These are phyloP conservation scores for Luidia sarsii DNA, from an alignment of 53 echinoderm and acorn worm genomes.

Conservation along the genomic window DNA sequence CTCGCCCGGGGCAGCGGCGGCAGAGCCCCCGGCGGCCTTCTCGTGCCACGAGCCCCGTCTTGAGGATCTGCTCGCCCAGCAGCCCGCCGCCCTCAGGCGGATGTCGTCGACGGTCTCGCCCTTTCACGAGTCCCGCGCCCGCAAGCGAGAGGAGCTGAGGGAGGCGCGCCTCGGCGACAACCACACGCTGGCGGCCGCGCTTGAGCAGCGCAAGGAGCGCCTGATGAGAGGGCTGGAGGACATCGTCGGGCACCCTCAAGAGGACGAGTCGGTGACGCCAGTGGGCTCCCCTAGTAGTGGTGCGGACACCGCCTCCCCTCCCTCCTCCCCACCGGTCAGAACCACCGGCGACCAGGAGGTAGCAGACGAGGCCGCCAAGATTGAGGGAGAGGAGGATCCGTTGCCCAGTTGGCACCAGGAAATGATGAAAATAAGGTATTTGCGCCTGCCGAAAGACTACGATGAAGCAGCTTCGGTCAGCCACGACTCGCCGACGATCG, in stretches of 20 bases:
- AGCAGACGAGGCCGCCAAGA: not conserved
- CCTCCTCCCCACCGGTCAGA: too few species aligned
- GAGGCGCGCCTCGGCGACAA: conserved; percentile 41
- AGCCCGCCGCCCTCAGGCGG: conserved; percentile 8
- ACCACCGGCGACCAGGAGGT: not conserved
- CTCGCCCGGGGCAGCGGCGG: not conserved
- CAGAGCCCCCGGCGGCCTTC: conserved; percentile 37
- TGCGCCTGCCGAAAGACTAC: conserved; percentile 17
- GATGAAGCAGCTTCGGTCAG: too few species aligned
- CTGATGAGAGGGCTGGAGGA: conserved; percentile 24
- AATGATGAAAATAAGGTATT: conserved; percentile 45
- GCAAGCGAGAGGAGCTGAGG: conserved; percentile 32
- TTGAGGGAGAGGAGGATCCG: not conserved
- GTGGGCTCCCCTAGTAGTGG: not conserved
- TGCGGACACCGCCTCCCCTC: too few species aligned
- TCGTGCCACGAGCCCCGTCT: conserved; percentile 37
- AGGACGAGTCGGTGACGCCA: too few species aligned
- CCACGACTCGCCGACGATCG: too few species aligned
- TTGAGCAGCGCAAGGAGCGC: conserved; percentile 32
- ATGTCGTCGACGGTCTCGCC: conserved; percentile 23
- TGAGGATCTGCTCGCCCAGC: conserved; percentile 25
- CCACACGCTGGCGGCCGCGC: conserved; percentile 10
- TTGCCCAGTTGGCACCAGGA: not conserved
- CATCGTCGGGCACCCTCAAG: conserved; percentile 34
- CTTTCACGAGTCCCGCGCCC: conserved; percentile 30